Evolutionary conservation across 1,140 invertebrate species (phyloP), one percentile per base, ranked within the genome.

Genomic region (Lasioglossum albipes): DNA sequence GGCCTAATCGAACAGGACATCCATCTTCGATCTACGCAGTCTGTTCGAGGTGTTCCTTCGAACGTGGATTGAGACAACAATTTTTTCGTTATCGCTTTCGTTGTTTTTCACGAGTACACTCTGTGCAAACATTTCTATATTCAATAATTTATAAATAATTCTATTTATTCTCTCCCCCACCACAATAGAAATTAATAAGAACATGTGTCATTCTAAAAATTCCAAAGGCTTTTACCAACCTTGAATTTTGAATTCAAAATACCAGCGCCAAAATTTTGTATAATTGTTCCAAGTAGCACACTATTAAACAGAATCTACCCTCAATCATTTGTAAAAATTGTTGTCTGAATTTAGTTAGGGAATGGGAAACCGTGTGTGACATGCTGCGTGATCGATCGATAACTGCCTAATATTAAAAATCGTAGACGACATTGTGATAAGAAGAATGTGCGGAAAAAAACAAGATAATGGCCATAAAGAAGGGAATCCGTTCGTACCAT

Each of bases 1-100:
- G 79, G 74, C 79, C 74, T 81, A 81, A 70, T 49, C 66, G 3
- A 59, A n/a, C 71, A 61, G 77, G 61, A 62, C 73, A 64, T 22
- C 16, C 2, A 20, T 61, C 7, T 59, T 59, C 20, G 57, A 59
- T n/a, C 57, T n/a, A 9, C 20, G 18, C 54, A 1, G 54, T 57
- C 18, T 5, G 7, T n/a, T n/a, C 54, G 2, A 57, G 20, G 7
- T 0, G 54, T 4, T 36, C 36, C 20, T 3, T 7, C 18, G 52
- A 52, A 52, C 13, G 52, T 7, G 7, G 7, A 57, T 57, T n/a
- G 6, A n/a, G 7, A n/a, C 57, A n/a, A 7, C n/a, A n/a, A n/a
- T 59, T 59, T 13, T 59, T 59, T n/a, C 57, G 7, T 59, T 9
- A 59, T n/a, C 20, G n/a, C 7, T 59, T n/a, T n/a, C 9, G 0